Evolutionary conservation across 2,888 invertebrate species (phyloP).

Genomic region (Stenurella melanura): DNA sequence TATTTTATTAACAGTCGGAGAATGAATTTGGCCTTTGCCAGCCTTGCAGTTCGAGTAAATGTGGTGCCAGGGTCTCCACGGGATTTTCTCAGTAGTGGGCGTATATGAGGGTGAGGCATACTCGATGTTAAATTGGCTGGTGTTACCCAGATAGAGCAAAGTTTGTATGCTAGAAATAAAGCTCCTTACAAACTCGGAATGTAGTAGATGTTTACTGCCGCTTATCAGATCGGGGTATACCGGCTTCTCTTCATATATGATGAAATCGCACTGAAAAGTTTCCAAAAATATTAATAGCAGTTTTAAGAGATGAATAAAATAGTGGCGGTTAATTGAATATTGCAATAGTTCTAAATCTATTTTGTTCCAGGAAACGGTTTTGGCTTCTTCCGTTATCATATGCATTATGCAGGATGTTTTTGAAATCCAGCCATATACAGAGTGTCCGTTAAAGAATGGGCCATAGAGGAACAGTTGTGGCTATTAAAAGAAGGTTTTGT

Average conservation of each 20-base stretch:
- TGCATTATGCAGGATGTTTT: no score
- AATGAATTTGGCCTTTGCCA: conserved; percentile 67
- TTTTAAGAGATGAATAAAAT: neutral
- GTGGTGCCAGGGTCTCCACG: conserved; percentile 74
- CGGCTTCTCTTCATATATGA: conserved; percentile 58
- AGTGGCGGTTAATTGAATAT: neutral
- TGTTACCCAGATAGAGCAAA: conserved; percentile 69
- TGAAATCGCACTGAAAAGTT: conserved; percentile 54
- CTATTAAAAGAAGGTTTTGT: no score
- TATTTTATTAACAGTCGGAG: conserved; percentile 68
- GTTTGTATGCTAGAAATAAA: conserved; percentile 70
- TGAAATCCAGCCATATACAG: no score
- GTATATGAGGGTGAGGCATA: conserved; percentile 63
- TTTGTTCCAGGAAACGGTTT: no score
- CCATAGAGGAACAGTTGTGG: no score
- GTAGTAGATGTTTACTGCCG: conserved; percentile 70
- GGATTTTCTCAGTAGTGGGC: conserved; percentile 62
- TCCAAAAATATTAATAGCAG: neutral
- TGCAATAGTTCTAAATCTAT: no score
- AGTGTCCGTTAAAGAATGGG: no score
- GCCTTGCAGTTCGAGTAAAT: conserved; percentile 72
- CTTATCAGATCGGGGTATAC: conserved; percentile 68
- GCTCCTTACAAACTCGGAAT: conserved; percentile 70
- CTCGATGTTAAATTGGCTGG: conserved; percentile 67
- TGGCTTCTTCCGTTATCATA: no score